Percentiles rank a stretch among this genome's conserved stretches.
Conservation (phyloP, 2,797 vertebrate species). For the Enteromius argenteus region DNA sequence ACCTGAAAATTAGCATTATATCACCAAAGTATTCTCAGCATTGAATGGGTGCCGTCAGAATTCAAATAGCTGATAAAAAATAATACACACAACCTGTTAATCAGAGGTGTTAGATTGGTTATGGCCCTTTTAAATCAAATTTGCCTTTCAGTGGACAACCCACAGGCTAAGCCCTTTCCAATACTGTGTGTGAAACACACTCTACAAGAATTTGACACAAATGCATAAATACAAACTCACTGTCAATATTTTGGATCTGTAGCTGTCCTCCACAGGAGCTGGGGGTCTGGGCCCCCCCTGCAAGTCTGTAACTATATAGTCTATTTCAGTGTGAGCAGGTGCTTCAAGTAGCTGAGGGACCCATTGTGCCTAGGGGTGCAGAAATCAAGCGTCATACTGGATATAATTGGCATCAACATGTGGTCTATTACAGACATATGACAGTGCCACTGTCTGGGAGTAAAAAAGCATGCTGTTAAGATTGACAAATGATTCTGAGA, state of each 20-base stretch:
- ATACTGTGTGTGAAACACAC: conserved; percentile 10
- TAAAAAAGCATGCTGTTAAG: not conserved
- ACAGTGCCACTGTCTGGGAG: conserved; percentile 12
- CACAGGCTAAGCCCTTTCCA: not conserved
- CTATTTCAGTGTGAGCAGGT: conserved; percentile 84
- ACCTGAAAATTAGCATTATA: not conserved
- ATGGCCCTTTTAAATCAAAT: not conserved
- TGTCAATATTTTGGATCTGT: conserved; percentile 73
- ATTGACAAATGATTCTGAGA: conserved; percentile 7
- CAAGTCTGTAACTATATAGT: conserved; percentile 87
- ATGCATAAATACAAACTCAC: conserved; percentile 70
- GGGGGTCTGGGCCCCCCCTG: conserved; percentile 84
- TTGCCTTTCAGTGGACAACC: not conserved
- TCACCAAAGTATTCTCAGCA: not conserved
- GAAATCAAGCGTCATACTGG: not conserved
- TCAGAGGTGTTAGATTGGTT: not conserved
- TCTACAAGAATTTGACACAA: conserved; percentile 41
- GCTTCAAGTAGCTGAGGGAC: conserved; percentile 80
- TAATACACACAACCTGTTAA: not conserved
- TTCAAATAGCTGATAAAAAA: not conserved
- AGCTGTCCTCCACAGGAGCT: conserved; percentile 82
- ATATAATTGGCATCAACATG: conserved; percentile 2
- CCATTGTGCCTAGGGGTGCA: conserved; percentile 84
- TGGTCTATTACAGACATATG: conserved; percentile 22
- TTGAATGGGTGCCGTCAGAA: not conserved